A percentile compares a stretch with the other conserved stretches of the same genome.
Conservation (phyloP, 2,113 vertebrate species). For the Elgaria multicarinata region DNA sequence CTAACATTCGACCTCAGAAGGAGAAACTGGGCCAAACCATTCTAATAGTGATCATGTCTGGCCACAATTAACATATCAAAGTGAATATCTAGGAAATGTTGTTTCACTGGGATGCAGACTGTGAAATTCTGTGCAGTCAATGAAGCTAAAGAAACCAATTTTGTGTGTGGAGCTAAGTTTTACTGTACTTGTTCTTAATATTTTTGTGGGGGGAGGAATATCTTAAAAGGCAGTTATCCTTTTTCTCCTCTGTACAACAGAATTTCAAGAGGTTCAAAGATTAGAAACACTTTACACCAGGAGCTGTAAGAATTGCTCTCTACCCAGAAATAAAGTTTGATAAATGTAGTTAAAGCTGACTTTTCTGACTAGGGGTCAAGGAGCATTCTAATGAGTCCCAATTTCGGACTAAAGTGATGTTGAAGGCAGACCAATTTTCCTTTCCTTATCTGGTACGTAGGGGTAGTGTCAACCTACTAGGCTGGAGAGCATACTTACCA, state of each 20-base stretch:
- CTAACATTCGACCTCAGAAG: not conserved
- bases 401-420: not conserved
- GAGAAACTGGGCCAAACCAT: not conserved
- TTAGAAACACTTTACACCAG: not conserved
- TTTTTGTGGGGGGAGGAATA: not conserved
- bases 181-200: not conserved
- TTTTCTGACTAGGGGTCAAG: not conserved
- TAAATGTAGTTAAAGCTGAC: not conserved
- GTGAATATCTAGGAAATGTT: not conserved
- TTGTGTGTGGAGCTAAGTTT: not conserved
- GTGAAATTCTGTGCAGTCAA: not conserved
- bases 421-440: conserved; percentile 9
- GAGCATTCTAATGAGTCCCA: not conserved
- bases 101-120: not conserved
- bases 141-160: not conserved
- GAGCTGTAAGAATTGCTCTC: not conserved
- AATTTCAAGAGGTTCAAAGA: not conserved
- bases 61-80: not conserved
- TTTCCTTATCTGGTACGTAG: conserved; percentile 5
- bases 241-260: not conserved
- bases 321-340: not conserved
- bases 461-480: conserved; percentile 6
- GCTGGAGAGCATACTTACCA: conserved; percentile 33
- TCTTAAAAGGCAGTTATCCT: not conserved
- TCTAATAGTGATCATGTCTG: not conserved